phyloP scores from a whole-genome alignment of 2,113 vertebrate species.

The Oryctolagus cuniculus region mOryCun1.1 NC_091453.1:43778501-43779000 shows the following conservation, averaged over 20 bases:
- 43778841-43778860: background rate
- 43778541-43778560: constrained; percentile 75
- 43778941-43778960: background rate
- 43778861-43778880: constrained; percentile 28
- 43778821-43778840: background rate
- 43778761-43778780: background rate
- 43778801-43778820: background rate
- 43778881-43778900: background rate
- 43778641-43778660: constrained; percentile 41
- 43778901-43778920: background rate
- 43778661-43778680: constrained; percentile 37
- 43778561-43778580: constrained; percentile 75
- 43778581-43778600: constrained; percentile 56
- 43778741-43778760: constrained; percentile 19
- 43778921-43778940: constrained; percentile 31
- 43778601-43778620: constrained; percentile 69
- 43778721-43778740: background rate
- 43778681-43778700: constrained; percentile 54
- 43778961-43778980: background rate
- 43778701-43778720: constrained; percentile 55
- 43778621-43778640: background rate
- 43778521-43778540: too few relatives aligned
- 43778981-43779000: background rate
- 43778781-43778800: background rate
- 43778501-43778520: too few relatives aligned